A percentile compares a stretch with the other conserved stretches of the same genome.
Evolutionary conservation across 2,888 invertebrate species (phyloP).

Genomic region (Bellardia bayeri): DNA sequence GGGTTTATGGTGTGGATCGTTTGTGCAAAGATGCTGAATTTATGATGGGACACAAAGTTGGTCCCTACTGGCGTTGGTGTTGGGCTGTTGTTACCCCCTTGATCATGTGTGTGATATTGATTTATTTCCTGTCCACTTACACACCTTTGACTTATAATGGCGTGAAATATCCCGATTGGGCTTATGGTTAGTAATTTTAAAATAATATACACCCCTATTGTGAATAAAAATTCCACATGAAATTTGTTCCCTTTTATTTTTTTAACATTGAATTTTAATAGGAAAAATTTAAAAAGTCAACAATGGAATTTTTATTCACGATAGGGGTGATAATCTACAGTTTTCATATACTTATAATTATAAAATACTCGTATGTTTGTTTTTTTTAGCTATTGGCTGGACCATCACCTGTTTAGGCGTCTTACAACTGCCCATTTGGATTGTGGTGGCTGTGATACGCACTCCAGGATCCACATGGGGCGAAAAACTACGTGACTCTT

Average conservation of each 20-base stretch:
- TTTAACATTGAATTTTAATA: too few species aligned
- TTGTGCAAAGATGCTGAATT: conserved; percentile 91
- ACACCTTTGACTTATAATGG: conserved; percentile 87
- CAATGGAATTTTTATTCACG: too few species aligned
- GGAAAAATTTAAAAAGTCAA: too few species aligned
- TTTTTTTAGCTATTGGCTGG: conserved; percentile 84
- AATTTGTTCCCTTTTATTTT: too few species aligned
- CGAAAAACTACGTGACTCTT: conserved; percentile 83
- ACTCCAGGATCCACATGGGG: conserved; percentile 79
- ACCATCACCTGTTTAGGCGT: conserved; percentile 85
- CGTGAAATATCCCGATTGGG: conserved; percentile 86
- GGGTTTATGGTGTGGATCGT: conserved; percentile 90
- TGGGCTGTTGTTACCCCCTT: conserved; percentile 91
- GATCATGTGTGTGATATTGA: conserved; percentile 88
- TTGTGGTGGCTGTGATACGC: conserved; percentile 80
- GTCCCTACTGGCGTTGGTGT: conserved; percentile 91
- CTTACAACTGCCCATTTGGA: conserved; percentile 85
- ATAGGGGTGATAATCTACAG: too few species aligned
- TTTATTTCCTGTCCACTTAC: conserved; percentile 88
- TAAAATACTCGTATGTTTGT: not conserved
- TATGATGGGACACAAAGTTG: conserved; percentile 89
- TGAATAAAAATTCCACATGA: too few species aligned
- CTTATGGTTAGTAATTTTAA: conserved; percentile 85
- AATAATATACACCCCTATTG: too few species aligned
- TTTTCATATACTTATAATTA: too few species aligned